Evolutionary conservation across 2,113 vertebrate species (phyloP).

Genomic region (Cavia porcellus): DNA sequence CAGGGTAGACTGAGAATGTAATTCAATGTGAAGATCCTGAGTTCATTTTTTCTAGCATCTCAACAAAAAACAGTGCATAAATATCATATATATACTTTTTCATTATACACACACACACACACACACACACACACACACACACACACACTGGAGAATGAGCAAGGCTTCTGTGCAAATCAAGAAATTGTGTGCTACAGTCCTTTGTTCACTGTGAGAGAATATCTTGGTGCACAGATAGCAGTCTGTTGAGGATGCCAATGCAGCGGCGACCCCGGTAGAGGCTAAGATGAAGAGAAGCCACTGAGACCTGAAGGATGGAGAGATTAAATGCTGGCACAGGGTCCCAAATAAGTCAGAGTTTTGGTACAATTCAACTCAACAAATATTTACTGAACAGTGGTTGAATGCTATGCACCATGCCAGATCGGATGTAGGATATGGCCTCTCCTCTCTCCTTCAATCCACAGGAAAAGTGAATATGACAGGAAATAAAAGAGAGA

Average conservation of each 20-base stretch:
- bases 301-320: neutral
- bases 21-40: neutral
- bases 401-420: neutral
- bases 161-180: neutral
- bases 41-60: neutral
- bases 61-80: neutral
- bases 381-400: neutral
- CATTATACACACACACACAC: neutral
- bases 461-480: neutral
- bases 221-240: neutral
- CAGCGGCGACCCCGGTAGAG: neutral
- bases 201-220: neutral
- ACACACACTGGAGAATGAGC: neutral
- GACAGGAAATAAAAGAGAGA: neutral
- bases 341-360: neutral
- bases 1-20: neutral
- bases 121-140: rapidly evolving
- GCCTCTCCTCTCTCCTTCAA: neutral
- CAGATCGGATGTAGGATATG: neutral
- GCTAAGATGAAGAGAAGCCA: neutral
- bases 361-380: neutral
- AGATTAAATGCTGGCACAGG: neutral
- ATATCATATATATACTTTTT: neutral
- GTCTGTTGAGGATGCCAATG: neutral
- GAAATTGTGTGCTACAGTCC: neutral